Conservation (phyloP, 1,140 invertebrate genomes). For the Papilio helenus region DNA sequence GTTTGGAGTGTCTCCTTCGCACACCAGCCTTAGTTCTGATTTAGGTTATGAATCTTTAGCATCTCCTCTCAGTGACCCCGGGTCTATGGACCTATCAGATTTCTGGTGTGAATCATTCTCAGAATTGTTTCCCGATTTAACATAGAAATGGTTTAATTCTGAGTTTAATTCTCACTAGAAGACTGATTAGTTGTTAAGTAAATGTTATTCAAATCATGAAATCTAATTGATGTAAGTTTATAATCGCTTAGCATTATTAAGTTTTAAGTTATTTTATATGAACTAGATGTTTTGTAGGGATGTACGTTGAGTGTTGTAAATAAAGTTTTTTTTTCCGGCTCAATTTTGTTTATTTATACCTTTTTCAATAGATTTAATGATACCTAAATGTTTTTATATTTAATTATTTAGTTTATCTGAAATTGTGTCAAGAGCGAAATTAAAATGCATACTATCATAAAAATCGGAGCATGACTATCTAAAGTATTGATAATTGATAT, state of each 20-base stretch:
- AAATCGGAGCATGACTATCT: no score
- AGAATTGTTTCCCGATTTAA: conserved; percentile 85
- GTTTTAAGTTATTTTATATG: conserved; percentile 42
- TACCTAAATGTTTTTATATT: no score
- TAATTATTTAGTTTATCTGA: no score
- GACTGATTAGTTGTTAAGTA: conserved; percentile 75
- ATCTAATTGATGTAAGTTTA: conserved; percentile 3
- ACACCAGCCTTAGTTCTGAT: conserved; percentile 80
- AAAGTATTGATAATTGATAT: no score
- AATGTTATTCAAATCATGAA: conserved; percentile 22
- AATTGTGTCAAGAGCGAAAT: no score
- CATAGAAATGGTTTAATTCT: conserved; percentile 66
- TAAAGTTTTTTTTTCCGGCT: background rate
- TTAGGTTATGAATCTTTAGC: conserved; percentile 84
- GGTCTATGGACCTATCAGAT: conserved; percentile 81
- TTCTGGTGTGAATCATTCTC: conserved; percentile 86
- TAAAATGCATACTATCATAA: no score
- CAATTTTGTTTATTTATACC: background rate
- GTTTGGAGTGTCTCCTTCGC: conserved; percentile 70
- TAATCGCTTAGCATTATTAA: conserved; percentile 43
- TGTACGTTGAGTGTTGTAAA: conserved; percentile 1
- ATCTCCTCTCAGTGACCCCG: conserved; percentile 81
- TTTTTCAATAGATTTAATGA: no score
- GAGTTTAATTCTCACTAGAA: conserved; percentile 66
- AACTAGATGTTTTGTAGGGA: conserved; percentile 49